These are phyloP conservation scores for Strigamia crassipes DNA, from an alignment of 2,888 invertebrate genomes.

Conservation along the genomic window DNA sequence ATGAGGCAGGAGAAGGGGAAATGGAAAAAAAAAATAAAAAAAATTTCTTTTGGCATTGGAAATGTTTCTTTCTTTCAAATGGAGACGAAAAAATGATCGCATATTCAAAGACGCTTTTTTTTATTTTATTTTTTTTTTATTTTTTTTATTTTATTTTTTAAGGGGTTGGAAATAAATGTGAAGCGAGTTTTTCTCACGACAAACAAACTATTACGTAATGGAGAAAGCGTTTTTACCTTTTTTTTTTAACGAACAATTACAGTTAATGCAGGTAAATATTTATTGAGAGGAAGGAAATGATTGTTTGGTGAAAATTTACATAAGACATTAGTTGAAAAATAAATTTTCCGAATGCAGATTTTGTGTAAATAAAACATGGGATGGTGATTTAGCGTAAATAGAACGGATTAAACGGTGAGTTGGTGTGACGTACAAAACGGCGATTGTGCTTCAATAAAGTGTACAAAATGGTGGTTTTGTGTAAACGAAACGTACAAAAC, in stretches of 20 bases:
- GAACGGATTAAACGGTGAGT: too few relatives aligned
- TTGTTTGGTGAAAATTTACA: too few relatives aligned
- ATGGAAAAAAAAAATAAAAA: not conserved
- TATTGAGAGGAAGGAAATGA: not conserved
- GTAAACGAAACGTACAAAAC: too few relatives aligned
- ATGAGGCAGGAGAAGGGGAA: conserved; percentile 23
- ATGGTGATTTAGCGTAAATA: too few relatives aligned
- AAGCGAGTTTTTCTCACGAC: not conserved
- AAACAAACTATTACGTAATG: conserved; percentile 1
- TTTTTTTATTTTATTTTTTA: conserved; percentile 1
- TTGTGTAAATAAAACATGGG: too few relatives aligned
- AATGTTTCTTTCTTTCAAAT: conserved; percentile 30
- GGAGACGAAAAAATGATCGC: conserved; percentile 34
- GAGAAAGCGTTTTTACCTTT: not conserved
- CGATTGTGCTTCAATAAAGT: too few relatives aligned
- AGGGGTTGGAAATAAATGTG: not conserved
- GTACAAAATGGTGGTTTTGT: too few relatives aligned
- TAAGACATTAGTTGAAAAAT: too few relatives aligned
- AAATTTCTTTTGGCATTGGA: conserved; percentile 8
- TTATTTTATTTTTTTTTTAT: not conserved
- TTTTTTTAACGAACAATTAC: not conserved
- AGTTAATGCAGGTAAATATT: conserved; percentile 11
- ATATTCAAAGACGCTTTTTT: not conserved
- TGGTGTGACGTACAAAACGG: too few relatives aligned
- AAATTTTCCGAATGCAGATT: too few relatives aligned